Evolutionary conservation across 2,797 vertebrate species (phyloP), one percentile per base, ranked within the genome.

Genomic region (Labeo calbasu): DNA sequence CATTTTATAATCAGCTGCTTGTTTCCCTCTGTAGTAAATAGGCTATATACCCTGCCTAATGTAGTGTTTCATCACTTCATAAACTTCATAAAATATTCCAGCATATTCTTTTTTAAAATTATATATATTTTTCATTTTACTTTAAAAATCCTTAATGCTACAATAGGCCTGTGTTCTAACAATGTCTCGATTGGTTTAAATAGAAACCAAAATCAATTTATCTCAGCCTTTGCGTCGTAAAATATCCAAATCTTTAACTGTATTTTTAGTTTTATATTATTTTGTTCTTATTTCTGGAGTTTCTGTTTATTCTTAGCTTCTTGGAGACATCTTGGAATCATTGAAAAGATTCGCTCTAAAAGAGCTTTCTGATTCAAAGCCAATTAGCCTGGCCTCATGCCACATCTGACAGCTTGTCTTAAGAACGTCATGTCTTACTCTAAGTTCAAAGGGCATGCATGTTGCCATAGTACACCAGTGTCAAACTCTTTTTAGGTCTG

Each of bases 341-440:
- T 77, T 40, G 48, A 63, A 72, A 66, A 88, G 87, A 89, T 91
- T 80, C 87, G 61, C 76, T 68, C 28, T 90, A 90, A 89, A 87
- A 87, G 84, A 77, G 50, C 69, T 84, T 82, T 63, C 82, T 86
- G 68, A 69, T 17, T 84, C 40, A 88, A 92, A 93, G 83, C 91
- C 81, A 86, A 89, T 92, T 89, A 90, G 84, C 65, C 53, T 72
- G 85, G 28, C 65, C 46, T 84, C 61, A 71, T 48, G 73, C 79
- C 51, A 65, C 63, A 77, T 82, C 79, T 84, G 70, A 82, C 82
- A 84, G 68, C 70, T 48, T 77, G 59, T 25, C 65, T 40, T 65
- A 55, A 50, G 59, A 70, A n/a, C 72, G 17, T 53, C 48, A 17
- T 57, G 46, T 65, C 53, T 81, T 43, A 32, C 57, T 28, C 48